Conservation (phyloP, 2,888 invertebrate species). For the Punctoribates punctum region DNA sequence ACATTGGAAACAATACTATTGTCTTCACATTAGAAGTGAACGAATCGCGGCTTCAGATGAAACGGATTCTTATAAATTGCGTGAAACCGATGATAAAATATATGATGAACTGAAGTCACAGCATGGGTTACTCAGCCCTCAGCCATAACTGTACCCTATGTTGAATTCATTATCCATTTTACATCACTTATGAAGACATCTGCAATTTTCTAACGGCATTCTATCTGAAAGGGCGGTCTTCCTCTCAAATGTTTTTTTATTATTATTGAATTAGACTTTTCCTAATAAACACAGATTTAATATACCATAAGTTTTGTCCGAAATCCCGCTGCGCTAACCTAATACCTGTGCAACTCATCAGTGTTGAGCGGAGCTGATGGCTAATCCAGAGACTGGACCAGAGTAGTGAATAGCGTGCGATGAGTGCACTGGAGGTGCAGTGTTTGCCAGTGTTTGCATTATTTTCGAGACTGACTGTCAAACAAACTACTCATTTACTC, state of each 20-base stretch:
- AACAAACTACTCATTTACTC: slow-evolving; percentile 27
- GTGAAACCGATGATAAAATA: slow-evolving; percentile 24
- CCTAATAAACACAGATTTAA: slow-evolving; percentile 7
- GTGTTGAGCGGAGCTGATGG: background rate
- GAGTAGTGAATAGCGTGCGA: no score
- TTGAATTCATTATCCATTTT: slow-evolving; percentile 24
- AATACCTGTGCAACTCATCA: background rate
- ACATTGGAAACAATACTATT: background rate
- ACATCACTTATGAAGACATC: slow-evolving; percentile 27
- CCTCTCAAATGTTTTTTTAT: background rate
- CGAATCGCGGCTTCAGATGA: slow-evolving; percentile 20
- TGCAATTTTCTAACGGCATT: slow-evolving; percentile 25
- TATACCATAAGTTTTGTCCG: background rate
- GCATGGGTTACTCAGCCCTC: slow-evolving; percentile 1
- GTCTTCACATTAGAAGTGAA: background rate
- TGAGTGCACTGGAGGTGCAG: background rate
- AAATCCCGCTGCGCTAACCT: background rate
- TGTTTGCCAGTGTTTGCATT: slow-evolving; percentile 6
- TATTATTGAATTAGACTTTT: slow-evolving; percentile 17
- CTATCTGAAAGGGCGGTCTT: background rate
- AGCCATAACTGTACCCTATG: slow-evolving; percentile 19
- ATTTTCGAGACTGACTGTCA: slow-evolving; percentile 2
- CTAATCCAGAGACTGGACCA: background rate
- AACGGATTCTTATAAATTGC: background rate
- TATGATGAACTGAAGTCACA: slow-evolving; percentile 8